phyloP scores from a whole-genome alignment of 64 coral and sea anemone genomes.

The Anthopleura sola region DNA sequence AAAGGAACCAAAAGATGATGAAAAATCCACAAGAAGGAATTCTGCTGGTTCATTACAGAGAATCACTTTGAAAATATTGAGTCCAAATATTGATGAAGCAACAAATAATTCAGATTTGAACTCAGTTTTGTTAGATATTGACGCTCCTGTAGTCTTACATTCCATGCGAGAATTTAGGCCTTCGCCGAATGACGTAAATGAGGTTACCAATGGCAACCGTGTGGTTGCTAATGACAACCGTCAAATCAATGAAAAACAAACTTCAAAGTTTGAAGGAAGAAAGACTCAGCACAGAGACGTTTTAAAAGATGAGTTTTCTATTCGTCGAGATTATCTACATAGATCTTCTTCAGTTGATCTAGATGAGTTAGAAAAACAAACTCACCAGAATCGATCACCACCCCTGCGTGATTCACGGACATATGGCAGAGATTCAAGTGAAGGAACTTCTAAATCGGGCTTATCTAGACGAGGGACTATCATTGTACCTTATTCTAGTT shows the following conservation, averaged over 20 bases:
- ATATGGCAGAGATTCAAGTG: not conserved
- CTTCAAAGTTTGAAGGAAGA: not conserved
- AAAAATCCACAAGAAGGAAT: not conserved
- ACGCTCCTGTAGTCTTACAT: conserved; percentile 6
- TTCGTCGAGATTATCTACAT: not conserved
- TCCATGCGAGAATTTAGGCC: not conserved
- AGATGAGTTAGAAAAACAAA: not conserved
- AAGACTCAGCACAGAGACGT: not conserved
- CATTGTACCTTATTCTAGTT: conserved; percentile 10
- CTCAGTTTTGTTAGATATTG: not conserved
- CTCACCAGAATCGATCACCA: not conserved
- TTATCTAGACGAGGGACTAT: not conserved
- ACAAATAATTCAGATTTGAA: not conserved
- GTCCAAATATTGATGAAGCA: not conserved
- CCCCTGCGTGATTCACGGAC: not conserved
- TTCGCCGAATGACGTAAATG: not conserved
- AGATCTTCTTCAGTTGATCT: not conserved
- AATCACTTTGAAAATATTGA: conserved; percentile 14
- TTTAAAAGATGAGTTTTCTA: not conserved
- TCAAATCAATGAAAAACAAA: not conserved
- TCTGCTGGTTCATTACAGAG: not conserved
- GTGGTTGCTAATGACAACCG: not conserved
- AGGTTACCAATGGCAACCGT: not conserved
- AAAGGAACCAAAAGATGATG: not conserved
- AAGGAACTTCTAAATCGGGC: not conserved